These are phyloP conservation scores for Tromatobia lineatoria DNA, from an alignment of 2,888 invertebrate genomes.

Conservation along the genomic window DNA sequence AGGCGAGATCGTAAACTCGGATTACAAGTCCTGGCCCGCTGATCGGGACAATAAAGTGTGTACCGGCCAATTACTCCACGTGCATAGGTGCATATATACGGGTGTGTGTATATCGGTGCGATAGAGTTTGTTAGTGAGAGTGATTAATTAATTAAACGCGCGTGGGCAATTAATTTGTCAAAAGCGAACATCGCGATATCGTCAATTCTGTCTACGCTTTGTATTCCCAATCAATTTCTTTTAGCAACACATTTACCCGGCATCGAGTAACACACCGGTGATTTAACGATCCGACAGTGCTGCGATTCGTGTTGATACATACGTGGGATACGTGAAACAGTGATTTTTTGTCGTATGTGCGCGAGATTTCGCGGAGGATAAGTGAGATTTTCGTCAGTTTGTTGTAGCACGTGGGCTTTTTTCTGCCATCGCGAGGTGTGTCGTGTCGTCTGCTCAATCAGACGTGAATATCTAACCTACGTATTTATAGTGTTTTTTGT, in stretches of 20 bases:
- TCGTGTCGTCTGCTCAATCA: constrained; percentile 21
- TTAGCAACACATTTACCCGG: constrained; percentile 2
- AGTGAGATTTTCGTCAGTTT: constrained; percentile 49
- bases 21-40: constrained; percentile 55
- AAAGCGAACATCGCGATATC: constrained; percentile 34
- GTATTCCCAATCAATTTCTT: constrained; percentile 6
- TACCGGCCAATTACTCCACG: constrained; percentile 71
- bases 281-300: constrained; percentile 6
- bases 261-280: background rate
- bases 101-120: background rate
- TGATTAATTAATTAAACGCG: constrained; percentile 73
- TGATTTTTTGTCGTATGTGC: background rate
- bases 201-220: constrained; percentile 4
- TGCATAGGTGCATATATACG: background rate
- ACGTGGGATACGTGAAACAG: constrained; percentile 17
- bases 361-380: constrained; percentile 15
- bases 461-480: constrained; percentile 5
- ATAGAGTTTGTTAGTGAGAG: constrained; percentile 36
- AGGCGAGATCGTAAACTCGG: constrained; percentile 62
- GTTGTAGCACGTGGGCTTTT: constrained; percentile 26
- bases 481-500: constrained; percentile 12
- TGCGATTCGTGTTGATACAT: constrained; percentile 18
- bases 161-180: constrained; percentile 69
- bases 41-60: constrained; percentile 66
- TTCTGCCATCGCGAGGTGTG: constrained; percentile 11